Conservation (phyloP, 2,797 vertebrate genomes). For the Eidolon dupreanum region DNA sequence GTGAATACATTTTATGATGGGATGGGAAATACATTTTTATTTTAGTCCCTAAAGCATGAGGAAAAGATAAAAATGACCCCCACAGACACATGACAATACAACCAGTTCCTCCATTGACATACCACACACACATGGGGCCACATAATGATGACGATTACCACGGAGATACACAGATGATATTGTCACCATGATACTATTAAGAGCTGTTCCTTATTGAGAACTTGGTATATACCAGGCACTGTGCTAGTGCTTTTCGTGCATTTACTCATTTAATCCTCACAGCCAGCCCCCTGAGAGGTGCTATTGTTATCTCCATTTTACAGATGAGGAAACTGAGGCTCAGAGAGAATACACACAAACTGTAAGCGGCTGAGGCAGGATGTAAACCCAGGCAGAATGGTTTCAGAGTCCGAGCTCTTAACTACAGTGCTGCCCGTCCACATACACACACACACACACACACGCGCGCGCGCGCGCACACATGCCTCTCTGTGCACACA, state of each 20-base stretch:
- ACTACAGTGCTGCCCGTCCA: neutral
- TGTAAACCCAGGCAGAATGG: neutral
- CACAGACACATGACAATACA: neutral
- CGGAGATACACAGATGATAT: neutral
- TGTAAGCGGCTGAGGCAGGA: neutral
- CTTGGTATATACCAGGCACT: neutral
- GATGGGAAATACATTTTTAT: neutral
- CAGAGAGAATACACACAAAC: neutral
- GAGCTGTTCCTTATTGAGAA: neutral
- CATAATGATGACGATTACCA: neutral
- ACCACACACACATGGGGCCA: rapidly evolving
- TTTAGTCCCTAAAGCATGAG: neutral
- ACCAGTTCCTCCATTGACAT: rapidly evolving
- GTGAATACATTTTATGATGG: neutral
- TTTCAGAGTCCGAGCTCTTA: neutral
- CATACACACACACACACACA: rapidly evolving
- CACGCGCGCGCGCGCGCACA: neutral
- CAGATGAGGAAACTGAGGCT: neutral
- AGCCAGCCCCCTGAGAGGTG: neutral
- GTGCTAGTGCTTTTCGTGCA: neutral
- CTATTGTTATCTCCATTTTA: neutral
- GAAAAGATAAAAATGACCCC: neutral
- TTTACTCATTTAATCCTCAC: neutral
- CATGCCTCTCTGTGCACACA: neutral
- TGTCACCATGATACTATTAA: neutral